phyloP scores from a whole-genome alignment of 2,797 vertebrate genomes.

The Valencia hispanica region DNA sequence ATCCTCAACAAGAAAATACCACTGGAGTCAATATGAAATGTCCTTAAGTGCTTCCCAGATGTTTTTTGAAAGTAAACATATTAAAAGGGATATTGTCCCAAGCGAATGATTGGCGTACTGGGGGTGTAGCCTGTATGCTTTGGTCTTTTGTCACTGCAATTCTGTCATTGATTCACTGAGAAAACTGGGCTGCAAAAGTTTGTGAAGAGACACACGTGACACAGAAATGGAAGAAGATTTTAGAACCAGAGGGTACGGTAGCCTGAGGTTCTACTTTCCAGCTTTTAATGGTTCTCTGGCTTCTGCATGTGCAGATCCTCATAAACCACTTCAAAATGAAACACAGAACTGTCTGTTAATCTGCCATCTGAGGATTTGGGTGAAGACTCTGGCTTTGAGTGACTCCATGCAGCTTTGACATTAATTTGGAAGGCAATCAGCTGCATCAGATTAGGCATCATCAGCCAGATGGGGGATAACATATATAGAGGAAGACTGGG shows the following conservation, averaged over 20 bases:
- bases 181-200: slow-evolving; percentile 8
- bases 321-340: neutral
- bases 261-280: neutral
- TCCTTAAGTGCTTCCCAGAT: no score
- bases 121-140: neutral
- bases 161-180: slow-evolving; percentile 8
- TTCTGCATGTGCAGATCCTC: neutral
- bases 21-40: neutral
- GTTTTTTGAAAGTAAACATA: neutral
- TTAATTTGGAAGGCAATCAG: slow-evolving; percentile 43
- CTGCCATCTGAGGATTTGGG: slow-evolving; percentile 32
- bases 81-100: neutral
- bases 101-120: neutral
- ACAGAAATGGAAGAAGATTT: neutral
- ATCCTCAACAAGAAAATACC: neutral
- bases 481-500: neutral
- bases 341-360: slow-evolving; percentile 24
- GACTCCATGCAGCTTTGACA: slow-evolving; percentile 40
- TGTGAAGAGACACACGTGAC: neutral
- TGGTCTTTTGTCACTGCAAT: neutral
- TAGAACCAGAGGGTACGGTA: neutral
- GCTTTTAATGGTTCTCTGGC: neutral
- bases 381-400: slow-evolving; percentile 30
- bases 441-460: slow-evolving; percentile 50
- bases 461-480: slow-evolving; percentile 31